A percentile compares a stretch with the other conserved stretches of the same genome.
These are phyloP conservation scores for Urocyon cinereoargenteus DNA, from an alignment of 2,797 vertebrate genomes.

Conservation along the genomic window DNA sequence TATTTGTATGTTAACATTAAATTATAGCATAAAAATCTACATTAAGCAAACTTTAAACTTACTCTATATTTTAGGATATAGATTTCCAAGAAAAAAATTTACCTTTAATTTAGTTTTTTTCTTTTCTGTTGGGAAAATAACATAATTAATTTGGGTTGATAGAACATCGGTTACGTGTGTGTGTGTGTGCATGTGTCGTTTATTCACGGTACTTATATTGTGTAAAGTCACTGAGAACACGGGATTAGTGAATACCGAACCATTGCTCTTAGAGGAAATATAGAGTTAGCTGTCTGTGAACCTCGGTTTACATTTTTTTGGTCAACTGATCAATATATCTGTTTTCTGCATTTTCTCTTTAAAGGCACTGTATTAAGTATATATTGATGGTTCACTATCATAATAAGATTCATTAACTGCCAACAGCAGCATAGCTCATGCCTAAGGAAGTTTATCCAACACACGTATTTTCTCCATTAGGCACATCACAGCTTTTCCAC, in stretches of 20 bases:
- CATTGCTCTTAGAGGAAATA: neutral
- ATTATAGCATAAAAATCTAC: neutral
- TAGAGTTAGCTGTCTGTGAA: neutral
- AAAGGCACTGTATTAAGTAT: neutral
- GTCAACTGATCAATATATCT: neutral
- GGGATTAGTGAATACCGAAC: neutral
- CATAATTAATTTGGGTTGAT: neutral
- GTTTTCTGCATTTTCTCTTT: neutral
- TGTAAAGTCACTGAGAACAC: neutral
- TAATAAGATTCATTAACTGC: neutral
- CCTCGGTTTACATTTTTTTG: neutral
- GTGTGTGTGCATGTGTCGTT: neutral
- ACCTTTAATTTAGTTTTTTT: neutral
- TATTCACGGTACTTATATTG: neutral
- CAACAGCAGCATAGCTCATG: neutral
- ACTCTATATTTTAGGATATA: neutral
- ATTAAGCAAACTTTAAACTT: neutral
- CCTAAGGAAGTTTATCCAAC: neutral
- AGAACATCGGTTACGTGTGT: neutral
- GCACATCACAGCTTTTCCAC: neutral
- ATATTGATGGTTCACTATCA: neutral
- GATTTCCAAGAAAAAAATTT: neutral
- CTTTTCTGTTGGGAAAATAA: neutral
- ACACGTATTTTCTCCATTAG: neutral
- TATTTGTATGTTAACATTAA: neutral